Conservation (phyloP, 1,140 invertebrate species). For the Formica selysi region DNA sequence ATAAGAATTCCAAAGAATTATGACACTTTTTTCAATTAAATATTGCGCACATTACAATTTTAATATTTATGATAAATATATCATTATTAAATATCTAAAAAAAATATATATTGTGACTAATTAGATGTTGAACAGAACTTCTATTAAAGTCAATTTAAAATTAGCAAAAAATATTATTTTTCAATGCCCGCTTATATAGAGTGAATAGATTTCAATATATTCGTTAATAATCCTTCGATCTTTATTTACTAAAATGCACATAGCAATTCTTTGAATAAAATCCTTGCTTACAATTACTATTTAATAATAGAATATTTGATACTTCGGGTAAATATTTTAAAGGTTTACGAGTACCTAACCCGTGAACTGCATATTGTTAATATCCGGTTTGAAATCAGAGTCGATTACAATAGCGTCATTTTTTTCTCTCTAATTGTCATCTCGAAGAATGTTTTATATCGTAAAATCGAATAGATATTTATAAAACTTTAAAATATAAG, state of each 20-base stretch:
- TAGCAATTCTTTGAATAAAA: too few relatives aligned
- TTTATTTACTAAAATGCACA: too few relatives aligned
- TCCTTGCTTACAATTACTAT: too few relatives aligned
- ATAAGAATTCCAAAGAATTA: background rate
- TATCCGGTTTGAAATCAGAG: constrained; percentile 30
- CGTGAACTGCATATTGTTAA: too few relatives aligned
- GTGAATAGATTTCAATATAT: background rate
- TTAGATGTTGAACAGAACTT: background rate
- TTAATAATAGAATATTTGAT: too few relatives aligned
- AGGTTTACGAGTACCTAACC: too few relatives aligned
- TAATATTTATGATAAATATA: background rate
- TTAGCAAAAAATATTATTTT: background rate
- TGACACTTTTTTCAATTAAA: background rate
- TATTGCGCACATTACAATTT: background rate
- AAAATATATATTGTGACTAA: background rate
- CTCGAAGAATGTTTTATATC: too few relatives aligned
- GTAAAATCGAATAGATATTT: too few relatives aligned
- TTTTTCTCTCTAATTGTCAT: too few relatives aligned
- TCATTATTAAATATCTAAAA: constrained; percentile 5
- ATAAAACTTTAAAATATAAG: too few relatives aligned
- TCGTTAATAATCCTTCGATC: background rate
- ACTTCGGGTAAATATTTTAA: too few relatives aligned
- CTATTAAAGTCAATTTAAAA: constrained; percentile 8
- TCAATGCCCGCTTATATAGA: background rate
- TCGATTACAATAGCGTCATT: background rate